Evolutionary conservation across 2,888 invertebrate genomes (phyloP).

Genomic region (Hyppa rectilinea): DNA sequence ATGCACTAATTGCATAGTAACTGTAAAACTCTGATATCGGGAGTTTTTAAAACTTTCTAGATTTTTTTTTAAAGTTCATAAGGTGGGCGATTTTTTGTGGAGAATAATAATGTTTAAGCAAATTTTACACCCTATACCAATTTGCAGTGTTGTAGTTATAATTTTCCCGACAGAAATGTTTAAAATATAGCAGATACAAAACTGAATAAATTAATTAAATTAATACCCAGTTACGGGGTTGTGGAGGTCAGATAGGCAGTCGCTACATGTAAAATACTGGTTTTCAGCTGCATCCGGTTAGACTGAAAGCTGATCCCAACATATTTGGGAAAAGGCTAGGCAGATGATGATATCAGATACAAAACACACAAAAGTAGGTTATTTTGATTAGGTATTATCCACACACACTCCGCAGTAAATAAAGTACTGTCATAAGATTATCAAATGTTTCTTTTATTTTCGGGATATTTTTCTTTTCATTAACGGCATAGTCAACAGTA

Average conservation of each 20-base stretch:
- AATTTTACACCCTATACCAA: not conserved
- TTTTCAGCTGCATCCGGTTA: no score
- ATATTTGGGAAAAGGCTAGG: no score
- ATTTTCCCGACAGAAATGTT: not conserved
- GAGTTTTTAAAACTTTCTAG: slow-evolving; percentile 15
- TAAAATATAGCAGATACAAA: not conserved
- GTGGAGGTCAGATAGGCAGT: no score
- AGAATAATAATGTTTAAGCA: no score
- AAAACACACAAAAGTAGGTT: not conserved
- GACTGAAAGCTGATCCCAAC: no score
- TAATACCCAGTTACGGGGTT: no score
- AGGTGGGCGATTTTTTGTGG: no score
- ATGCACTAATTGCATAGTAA: slow-evolving; percentile 43
- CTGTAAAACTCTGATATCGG: slow-evolving; percentile 6
- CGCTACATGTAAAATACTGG: no score
- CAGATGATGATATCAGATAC: no score
- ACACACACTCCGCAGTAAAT: not conserved
- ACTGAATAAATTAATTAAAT: no score
- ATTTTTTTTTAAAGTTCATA: no score
- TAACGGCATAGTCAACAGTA: not conserved
- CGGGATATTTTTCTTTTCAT: not conserved
- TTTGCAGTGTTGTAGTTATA: not conserved
- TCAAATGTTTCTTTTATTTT: not conserved
- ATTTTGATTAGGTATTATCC: not conserved
- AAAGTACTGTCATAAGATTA: not conserved